Conservation (phyloP, 2,113 vertebrate genomes). For the Leiothrix lutea region DNA sequence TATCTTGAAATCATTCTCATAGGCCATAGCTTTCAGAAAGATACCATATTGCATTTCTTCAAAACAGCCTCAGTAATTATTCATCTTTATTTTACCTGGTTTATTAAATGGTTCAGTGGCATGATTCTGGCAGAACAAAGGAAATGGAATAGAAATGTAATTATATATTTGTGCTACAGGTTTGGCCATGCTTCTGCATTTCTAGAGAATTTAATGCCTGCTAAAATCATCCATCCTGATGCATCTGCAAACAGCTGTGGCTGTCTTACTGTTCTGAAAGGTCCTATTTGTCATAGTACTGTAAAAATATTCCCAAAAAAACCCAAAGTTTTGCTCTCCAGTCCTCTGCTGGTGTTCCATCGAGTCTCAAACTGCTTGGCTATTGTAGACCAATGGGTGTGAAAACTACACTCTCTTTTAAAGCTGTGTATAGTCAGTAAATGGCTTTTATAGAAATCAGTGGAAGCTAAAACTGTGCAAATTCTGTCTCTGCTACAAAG, state of each 20-base stretch:
- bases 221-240: background rate
- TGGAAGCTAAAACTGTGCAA: background rate
- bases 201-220: background rate
- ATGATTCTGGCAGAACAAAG: background rate
- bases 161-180: background rate
- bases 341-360: background rate
- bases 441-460: background rate
- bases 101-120: background rate
- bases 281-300: background rate
- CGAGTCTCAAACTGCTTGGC: background rate
- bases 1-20: background rate
- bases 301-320: background rate
- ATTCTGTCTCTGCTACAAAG: background rate
- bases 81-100: background rate
- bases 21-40: background rate
- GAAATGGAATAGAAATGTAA: background rate
- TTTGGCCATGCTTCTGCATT: background rate
- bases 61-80: background rate
- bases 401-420: background rate
- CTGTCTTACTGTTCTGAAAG: background rate
- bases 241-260: background rate
- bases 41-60: background rate
- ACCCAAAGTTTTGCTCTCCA: background rate
- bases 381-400: background rate
- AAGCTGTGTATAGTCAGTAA: background rate